These are phyloP conservation scores for Epiblema foenella DNA, from an alignment of 2,888 invertebrate species.

Conservation along the genomic window DNA sequence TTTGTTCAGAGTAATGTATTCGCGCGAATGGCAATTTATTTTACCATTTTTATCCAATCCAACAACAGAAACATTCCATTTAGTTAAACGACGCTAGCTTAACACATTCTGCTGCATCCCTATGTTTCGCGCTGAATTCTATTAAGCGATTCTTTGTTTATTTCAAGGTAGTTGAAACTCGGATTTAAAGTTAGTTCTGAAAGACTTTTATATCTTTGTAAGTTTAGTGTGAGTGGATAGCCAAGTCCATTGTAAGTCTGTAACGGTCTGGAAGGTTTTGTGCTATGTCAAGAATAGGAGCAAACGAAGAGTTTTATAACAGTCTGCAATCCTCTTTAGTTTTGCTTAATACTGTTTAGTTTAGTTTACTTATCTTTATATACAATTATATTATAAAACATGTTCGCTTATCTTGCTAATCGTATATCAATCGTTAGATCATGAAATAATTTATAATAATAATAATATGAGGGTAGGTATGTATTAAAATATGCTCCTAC, in stretches of 20 bases:
- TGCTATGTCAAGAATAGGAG: conserved; percentile 13
- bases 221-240: conserved; percentile 10
- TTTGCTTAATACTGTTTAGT: too few species aligned
- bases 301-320: conserved; percentile 5
- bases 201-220: conserved; percentile 29
- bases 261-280: conserved; percentile 21
- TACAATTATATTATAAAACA: too few species aligned
- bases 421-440: too few species aligned
- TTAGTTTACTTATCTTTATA: too few species aligned
- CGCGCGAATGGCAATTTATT: conserved; percentile 24
- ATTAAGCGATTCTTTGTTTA: conserved; percentile 22
- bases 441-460: too few species aligned
- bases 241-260: conserved; percentile 15
- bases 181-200: conserved; percentile 29
- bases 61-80: conserved; percentile 31
- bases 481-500: too few species aligned
- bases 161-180: conserved; percentile 8
- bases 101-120: conserved; percentile 9
- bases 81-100: conserved; percentile 21
- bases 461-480: too few species aligned
- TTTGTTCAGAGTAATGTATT: conserved; percentile 33
- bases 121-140: conserved; percentile 2
- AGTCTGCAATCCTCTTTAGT: not conserved
- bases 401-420: too few species aligned
- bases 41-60: conserved; percentile 31